Evolutionary conservation across 2,797 vertebrate species (phyloP).

Genomic region (Meriones psammophilus): DNA sequence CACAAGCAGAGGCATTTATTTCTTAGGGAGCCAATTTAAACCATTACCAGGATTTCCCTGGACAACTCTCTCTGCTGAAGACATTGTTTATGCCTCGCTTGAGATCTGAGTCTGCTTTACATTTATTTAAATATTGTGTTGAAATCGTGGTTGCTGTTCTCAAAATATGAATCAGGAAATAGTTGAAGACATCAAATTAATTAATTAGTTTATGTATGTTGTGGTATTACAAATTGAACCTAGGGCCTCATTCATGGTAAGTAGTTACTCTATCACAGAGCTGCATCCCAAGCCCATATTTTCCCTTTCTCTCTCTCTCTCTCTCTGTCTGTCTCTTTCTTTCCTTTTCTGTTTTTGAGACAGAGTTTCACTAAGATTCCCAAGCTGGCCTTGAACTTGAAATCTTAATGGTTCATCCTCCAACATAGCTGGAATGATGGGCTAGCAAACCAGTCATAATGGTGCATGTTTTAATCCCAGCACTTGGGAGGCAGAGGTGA

Average conservation of each 20-base stretch:
- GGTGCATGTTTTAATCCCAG: neutral
- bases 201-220: no score
- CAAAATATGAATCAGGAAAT: neutral
- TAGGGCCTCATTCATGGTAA: neutral
- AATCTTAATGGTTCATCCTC: neutral
- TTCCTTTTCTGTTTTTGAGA: neutral
- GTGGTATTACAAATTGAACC: neutral
- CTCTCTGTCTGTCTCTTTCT: fast-evolving
- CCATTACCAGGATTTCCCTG: neutral
- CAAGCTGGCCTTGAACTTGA: neutral
- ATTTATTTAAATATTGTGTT: neutral
- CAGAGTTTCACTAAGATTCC: neutral
- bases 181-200: neutral
- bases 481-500: neutral
- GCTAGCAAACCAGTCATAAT: neutral
- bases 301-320: neutral
- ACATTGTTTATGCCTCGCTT: neutral
- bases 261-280: neutral
- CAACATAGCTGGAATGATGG: neutral
- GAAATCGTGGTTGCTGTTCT: constrained; percentile 13
- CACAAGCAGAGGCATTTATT: neutral
- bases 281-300: neutral
- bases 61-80: neutral
- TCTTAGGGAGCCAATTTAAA: neutral
- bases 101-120: neutral